phyloP scores from a whole-genome alignment of 2,888 invertebrate species.

The Cryptophagus acutangulus region DNA sequence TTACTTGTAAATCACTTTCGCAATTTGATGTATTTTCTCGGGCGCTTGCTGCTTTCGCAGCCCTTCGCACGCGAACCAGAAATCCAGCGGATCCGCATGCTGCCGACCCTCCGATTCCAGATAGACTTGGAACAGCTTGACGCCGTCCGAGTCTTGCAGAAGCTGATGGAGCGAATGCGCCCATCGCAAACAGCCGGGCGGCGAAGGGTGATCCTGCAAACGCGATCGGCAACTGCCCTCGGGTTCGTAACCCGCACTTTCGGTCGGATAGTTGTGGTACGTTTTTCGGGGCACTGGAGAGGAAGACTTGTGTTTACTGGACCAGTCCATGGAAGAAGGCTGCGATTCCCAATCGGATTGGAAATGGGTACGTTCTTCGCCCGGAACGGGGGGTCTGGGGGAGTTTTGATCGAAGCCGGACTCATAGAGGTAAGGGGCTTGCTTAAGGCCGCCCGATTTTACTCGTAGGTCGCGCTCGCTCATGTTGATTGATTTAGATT shows the following conservation, averaged over 20 bases:
- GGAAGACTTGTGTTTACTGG: constrained; percentile 33
- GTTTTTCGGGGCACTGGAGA: constrained; percentile 34
- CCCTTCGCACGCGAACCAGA: constrained; percentile 92
- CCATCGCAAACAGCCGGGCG: constrained; percentile 82
- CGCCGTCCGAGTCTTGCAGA: constrained; percentile 86
- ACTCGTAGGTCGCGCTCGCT: constrained; percentile 33
- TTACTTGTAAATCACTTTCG: constrained; percentile 79
- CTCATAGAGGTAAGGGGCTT: constrained; percentile 36
- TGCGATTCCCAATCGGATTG: constrained; percentile 38
- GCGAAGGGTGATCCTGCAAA: constrained; percentile 49
- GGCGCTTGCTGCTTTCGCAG: constrained; percentile 73
- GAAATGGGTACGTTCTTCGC: constrained; percentile 57
- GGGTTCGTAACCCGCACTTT: constrained; percentile 38
- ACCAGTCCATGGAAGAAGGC: constrained; percentile 31
- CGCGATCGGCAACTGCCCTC: constrained; percentile 46
- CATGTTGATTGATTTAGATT: too few species aligned
- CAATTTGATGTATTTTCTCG: constrained; percentile 66
- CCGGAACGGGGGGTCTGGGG: constrained; percentile 81
- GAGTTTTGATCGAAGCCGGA: constrained; percentile 55
- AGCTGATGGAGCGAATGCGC: constrained; percentile 78
- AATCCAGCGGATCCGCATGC: constrained; percentile 77
- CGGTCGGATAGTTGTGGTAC: constrained; percentile 32
- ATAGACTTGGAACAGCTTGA: constrained; percentile 79
- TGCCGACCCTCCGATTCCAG: constrained; percentile 72
- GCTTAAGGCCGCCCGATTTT: constrained; percentile 18